Base-by-base conservation (phyloP, 2,888 invertebrate species). In the Sminthurinus aureus region DNA sequence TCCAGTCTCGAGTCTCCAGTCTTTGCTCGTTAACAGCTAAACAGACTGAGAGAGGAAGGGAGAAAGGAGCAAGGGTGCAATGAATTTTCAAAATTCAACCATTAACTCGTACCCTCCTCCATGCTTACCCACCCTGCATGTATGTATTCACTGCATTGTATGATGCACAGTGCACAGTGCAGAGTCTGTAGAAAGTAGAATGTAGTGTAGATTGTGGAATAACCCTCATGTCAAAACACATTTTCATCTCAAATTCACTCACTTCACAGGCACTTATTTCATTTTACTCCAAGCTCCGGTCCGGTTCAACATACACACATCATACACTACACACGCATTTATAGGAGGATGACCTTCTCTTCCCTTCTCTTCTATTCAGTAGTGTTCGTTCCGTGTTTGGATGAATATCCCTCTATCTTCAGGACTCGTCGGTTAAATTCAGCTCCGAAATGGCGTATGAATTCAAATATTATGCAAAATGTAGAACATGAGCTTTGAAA, bases 11-110 rank as follows among this genome's bases (percentile, higher is more conserved):
- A n/a, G n/a, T n/a, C n/a, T n/a, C n/a, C n/a, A n/a, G n/a, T 83
- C 71, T 84, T 83, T 38, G 38, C 38, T 38, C 80, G 78, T 84
- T 83, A 84, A 84, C 79, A 82, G 82, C 83, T 79, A 79, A 79
- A 71, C 81, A 79, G 81, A 73, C 69, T 82, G 80, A 79, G 79
- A 18, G 18, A 51, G 79, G 67, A 79, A 75, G 6, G 18, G 12
- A 22, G 50, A 38, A 24, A 26, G 38, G 79, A 66, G 26, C 12
- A 20, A 69, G 69, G 69, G 69, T 13, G 69, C 69, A 69, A 69
- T 69, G 69, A 69, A 69, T 69, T 69, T 69, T 9, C 69, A 69
- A 69, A 69, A n/a, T 66, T 8, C 66, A 66, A n/a, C 69, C 69
- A 69, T 22, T 20, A 8, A 12, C 69, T 22, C 69, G 3, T 20